Base-by-base conservation (phyloP, 2,113 vertebrate genomes). In the human (Homo sapiens) region DNA sequence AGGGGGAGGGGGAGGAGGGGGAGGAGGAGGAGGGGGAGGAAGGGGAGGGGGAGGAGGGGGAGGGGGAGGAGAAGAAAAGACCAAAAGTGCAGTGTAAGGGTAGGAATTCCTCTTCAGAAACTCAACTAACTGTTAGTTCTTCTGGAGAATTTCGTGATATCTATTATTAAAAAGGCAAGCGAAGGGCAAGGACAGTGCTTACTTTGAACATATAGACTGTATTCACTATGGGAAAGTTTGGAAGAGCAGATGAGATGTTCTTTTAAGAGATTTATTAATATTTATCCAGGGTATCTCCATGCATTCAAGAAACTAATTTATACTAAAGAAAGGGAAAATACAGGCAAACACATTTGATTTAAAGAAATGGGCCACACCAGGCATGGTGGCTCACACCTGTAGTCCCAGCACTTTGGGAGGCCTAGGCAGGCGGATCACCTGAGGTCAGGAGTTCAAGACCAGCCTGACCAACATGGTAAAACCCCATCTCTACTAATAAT, bases 251-350 rank as follows among this genome's bases (percentile, higher is more conserved):
- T 35, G 22, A 50, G 18, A 87, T 38, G 12, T 82, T 87, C 30
- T 40, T 66, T 27, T 11, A 57, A 35, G 38, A 50, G 8, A 96
- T 64, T 83, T 81, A 78, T 48, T 82, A 30, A 72, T 50, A 64
- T 32, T 64, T 64, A 64, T 13, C 11, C 18, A 83, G 88, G n/a
- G 10, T 87, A 64, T 27, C 18, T 20, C 59, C 2, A 25, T 14
- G 22, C 23, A 64, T 64, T 82, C 38, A 90, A 57, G 32, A 92
- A 94, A 73, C 48, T 27, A 61, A 70, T 38, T 75, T 59, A 38
- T 70, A 27, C 48, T 45, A 66, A 86, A 90, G 48, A 82, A 93
- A 90, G 4, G 23, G 8, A 72, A 86, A 89, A 89, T 18, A 81
- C 7, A 68, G 3, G 23, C 23, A 83, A 96, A 80, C 17, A 72